These are phyloP conservation scores for Poecilia velifera DNA, from an alignment of 2,797 vertebrate species.

Conservation along the genomic window DNA sequence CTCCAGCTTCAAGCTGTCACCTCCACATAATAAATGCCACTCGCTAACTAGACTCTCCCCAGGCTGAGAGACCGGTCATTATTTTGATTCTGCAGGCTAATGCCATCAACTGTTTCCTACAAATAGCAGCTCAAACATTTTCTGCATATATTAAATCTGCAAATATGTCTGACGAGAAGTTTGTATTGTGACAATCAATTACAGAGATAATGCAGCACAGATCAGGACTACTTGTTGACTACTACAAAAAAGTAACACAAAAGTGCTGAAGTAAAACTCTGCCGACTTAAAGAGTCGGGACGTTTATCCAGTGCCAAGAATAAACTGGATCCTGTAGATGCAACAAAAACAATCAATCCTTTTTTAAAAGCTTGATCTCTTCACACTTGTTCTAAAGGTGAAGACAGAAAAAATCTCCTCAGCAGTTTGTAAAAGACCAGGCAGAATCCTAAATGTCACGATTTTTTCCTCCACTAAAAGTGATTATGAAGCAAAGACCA, in stretches of 20 bases:
- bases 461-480: not conserved
- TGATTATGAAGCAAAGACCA: not conserved
- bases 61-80: constrained; percentile 40
- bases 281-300: not conserved
- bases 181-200: not conserved
- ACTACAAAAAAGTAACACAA: not conserved
- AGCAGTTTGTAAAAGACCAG: not conserved
- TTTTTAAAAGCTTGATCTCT: not conserved
- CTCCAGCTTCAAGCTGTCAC: constrained; percentile 53
- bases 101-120: constrained; percentile 38
- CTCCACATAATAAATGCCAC: constrained; percentile 35
- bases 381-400: constrained; percentile 5
- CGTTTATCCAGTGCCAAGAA: not conserved
- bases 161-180: not conserved
- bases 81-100: constrained; percentile 48
- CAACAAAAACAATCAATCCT: not conserved
- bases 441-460: not conserved
- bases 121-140: constrained; percentile 20
- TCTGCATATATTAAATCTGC: constrained; percentile 10
- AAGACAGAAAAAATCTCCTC: not conserved
- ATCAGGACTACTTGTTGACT: not conserved
- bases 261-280: constrained; percentile 1
- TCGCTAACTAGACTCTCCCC: constrained; percentile 48
- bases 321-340: not conserved
- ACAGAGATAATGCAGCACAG: constrained; percentile 5